Conservation (phyloP, 2,113 vertebrate genomes). For the Chelonoidis abingdonii region DNA sequence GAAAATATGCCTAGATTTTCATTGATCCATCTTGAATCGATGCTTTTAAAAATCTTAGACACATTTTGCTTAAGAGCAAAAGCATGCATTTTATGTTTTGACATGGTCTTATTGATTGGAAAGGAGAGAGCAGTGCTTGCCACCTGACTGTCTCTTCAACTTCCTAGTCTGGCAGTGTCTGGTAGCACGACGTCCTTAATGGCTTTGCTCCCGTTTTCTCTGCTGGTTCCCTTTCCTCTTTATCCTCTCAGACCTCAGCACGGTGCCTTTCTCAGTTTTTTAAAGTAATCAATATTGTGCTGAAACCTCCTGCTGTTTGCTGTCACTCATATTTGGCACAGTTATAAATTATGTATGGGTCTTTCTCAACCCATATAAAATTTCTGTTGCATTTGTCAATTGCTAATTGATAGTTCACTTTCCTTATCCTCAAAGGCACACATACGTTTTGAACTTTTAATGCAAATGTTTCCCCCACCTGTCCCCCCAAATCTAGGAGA, state of each 20-base stretch:
- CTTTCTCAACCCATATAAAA: conserved; percentile 91
- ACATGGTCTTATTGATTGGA: conserved; percentile 94
- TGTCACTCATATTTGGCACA: conserved; percentile 91
- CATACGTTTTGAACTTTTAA: conserved; percentile 62
- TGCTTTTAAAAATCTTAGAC: conserved; percentile 99
- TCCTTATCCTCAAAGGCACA: conserved; percentile 84
- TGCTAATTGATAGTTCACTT: conserved; percentile 91
- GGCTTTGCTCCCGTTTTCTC: conserved; percentile 88
- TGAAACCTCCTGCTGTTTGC: conserved; percentile 84
- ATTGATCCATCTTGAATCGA: conserved; percentile 94
- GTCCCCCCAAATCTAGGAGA: conserved; percentile 34
- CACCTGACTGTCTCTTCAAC: conserved; percentile 77
- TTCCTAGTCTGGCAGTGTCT: conserved; percentile 82
- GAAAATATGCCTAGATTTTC: conserved; percentile 89
- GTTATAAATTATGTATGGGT: conserved; percentile 95
- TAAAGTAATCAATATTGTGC: conserved; percentile 91
- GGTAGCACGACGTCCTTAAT: conserved; percentile 93
- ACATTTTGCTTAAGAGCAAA: conserved; percentile 99
- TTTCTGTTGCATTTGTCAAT: conserved; percentile 95
- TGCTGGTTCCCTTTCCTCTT: conserved; percentile 73
- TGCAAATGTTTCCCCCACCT: conserved; percentile 26
- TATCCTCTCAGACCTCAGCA: conserved; percentile 81
- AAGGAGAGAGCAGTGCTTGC: conserved; percentile 71
- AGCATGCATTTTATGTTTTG: conserved; percentile 98
- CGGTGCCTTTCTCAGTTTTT: conserved; percentile 82